phyloP scores from a whole-genome alignment of 2,797 vertebrate genomes.

The Ceryle rudis region DNA sequence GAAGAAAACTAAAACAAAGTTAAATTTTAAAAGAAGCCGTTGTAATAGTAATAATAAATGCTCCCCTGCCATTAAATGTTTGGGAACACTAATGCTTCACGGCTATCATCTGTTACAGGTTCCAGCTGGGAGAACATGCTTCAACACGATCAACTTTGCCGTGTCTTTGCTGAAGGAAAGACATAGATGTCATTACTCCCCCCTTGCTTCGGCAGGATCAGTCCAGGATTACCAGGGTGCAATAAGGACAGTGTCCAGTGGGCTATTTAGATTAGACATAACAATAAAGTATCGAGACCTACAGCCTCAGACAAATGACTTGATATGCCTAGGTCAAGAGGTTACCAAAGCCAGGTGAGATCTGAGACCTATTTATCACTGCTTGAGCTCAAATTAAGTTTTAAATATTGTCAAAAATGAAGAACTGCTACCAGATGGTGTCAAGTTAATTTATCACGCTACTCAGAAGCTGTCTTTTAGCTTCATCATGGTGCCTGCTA shows the following conservation, averaged over 20 bases:
- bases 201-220: background rate
- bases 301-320: slow-evolving; percentile 79
- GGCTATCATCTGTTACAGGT: background rate
- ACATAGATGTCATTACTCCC: background rate
- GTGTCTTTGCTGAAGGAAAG: background rate
- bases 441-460: slow-evolving; percentile 65
- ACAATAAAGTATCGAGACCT: slow-evolving; percentile 59
- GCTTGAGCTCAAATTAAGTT: slow-evolving; percentile 84
- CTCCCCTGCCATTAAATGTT: background rate
- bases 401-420: slow-evolving; percentile 85
- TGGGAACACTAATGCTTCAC: slow-evolving; percentile 38
- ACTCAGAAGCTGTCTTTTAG: slow-evolving; percentile 52
- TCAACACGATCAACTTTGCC: slow-evolving; percentile 16
- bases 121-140: slow-evolving; percentile 49
- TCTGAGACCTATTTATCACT: slow-evolving; percentile 82
- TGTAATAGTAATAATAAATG: background rate
- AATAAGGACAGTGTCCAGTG: slow-evolving; percentile 13
- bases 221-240: background rate
- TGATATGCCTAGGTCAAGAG: slow-evolving; percentile 79
- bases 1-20: slow-evolving; percentile 19
- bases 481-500: slow-evolving; percentile 1
- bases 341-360: slow-evolving; percentile 81
- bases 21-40: background rate
- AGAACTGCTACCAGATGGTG: slow-evolving; percentile 82
- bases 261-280: slow-evolving; percentile 66